These are phyloP conservation scores for Cyclura pinguis DNA, from an alignment of 2,797 vertebrate species.

Conservation along the genomic window DNA sequence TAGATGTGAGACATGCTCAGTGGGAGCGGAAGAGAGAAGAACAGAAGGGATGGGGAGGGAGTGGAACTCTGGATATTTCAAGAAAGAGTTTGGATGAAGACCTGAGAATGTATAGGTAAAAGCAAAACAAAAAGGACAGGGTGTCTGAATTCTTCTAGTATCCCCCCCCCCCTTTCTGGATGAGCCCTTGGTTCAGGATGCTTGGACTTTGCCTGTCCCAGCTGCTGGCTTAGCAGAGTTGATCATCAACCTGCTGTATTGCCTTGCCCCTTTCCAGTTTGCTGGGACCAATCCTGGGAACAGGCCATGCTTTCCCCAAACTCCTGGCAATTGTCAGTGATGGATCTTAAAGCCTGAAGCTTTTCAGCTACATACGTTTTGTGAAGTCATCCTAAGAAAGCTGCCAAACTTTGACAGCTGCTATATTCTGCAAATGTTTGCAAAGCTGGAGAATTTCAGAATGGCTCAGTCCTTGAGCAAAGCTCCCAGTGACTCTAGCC, in stretches of 20 bases:
- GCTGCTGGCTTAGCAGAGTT: background rate
- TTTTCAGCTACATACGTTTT: constrained; percentile 29
- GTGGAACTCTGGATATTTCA: too few relatives aligned
- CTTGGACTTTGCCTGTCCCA: background rate
- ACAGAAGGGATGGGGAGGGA: too few relatives aligned
- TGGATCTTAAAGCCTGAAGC: constrained; percentile 22
- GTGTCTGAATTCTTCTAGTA: too few relatives aligned
- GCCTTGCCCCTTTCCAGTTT: background rate
- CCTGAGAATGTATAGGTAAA: too few relatives aligned
- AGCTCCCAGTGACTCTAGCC: background rate
- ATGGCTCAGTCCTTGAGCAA: constrained; percentile 21
- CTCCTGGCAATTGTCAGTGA: constrained; percentile 11
- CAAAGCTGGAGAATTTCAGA: constrained; percentile 31
- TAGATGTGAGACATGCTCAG: too few relatives aligned
- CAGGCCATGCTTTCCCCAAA: background rate
- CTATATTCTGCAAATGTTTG: constrained; percentile 33
- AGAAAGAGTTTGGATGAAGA: too few relatives aligned
- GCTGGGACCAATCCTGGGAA: background rate
- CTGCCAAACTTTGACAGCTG: constrained; percentile 32
- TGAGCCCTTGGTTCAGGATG: too few relatives aligned
- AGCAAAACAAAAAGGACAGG: too few relatives aligned
- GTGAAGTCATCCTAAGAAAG: constrained; percentile 17
- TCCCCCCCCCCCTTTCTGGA: too few relatives aligned
- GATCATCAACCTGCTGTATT: background rate
- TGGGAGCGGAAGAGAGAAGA: too few relatives aligned